Conservation (phyloP, 2,888 invertebrate genomes). For the Scrobipalpa costella region DNA sequence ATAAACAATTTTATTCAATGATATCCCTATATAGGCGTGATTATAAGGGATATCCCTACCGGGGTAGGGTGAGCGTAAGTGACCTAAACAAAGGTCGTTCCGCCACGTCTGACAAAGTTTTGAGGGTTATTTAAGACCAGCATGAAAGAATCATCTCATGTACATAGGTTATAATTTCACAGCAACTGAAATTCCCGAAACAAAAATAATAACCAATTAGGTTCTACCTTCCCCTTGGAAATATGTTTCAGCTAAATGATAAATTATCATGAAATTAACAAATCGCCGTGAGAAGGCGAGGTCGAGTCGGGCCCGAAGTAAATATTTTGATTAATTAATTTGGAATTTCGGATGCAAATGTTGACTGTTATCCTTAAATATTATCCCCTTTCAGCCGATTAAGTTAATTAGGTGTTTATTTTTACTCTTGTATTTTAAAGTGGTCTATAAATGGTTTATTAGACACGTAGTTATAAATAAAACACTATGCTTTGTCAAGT, state of each 20-base stretch:
- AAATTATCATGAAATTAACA: not conserved
- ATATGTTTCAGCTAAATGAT: not conserved
- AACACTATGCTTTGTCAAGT: too few relatives aligned
- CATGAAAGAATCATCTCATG: too few relatives aligned
- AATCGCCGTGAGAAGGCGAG: not conserved
- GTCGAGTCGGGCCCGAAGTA: not conserved
- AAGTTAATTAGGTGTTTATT: not conserved
- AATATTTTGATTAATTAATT: conserved; percentile 10
- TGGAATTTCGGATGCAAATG: not conserved
- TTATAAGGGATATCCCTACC: too few relatives aligned
- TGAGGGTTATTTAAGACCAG: too few relatives aligned
- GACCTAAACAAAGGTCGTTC: too few relatives aligned
- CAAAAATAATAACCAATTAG: not conserved
- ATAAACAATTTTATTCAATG: too few relatives aligned
- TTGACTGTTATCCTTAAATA: not conserved
- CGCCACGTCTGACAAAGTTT: too few relatives aligned
- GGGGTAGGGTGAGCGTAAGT: too few relatives aligned
- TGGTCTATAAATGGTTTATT: too few relatives aligned
- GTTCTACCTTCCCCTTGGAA: not conserved
- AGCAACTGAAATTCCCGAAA: not conserved
- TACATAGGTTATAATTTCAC: too few relatives aligned
- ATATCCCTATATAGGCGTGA: too few relatives aligned
- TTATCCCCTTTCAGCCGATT: not conserved
- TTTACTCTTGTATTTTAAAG: not conserved
- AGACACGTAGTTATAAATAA: too few relatives aligned